Evolutionary conservation across 2,797 vertebrate species (phyloP), one percentile per base, ranked within the genome.

Genomic region (Holocentrus rufus): DNA sequence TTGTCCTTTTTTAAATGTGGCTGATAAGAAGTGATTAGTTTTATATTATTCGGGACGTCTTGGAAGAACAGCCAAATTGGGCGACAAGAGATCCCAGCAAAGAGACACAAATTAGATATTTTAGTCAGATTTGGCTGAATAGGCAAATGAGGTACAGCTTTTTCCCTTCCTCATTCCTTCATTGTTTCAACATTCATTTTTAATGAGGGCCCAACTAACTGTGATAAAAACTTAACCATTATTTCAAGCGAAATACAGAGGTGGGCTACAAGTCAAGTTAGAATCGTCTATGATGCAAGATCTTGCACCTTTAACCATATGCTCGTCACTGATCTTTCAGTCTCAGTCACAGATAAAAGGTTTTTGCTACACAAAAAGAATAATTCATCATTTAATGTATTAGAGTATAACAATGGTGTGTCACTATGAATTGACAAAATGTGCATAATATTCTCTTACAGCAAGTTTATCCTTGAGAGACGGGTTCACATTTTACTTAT

Each of bases 401-500:
- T 5, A 39, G 18, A 14, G 5, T 22, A 9, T 25, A 60, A 62
- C 20, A 49, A 63, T 47, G 18, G 55, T 50, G 54, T 64, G 47
- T 30, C 2, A 20, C 46, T 31, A 47, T 76, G 58, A 30, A 50
- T 7, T 20, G 9, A 22, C 18, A n/a, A 76, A 67, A 81, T 17
- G 18, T 65, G 63, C 34, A 63, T 64, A 42, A 50, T 71, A 76
- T 70, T 30, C 2, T 64, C 13, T 54, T 20, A 42, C 2, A 8
- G 2, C 14, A 57, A 50, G 27, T 74, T 52, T 60, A 69, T 65
- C 30, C 50, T 42, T 20, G 31, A 80, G 22, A 64, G 5, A 13
- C 56, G 17, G 49, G 44, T 61, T 76, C 14, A 53, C 64, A 42
- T 61, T 83, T 84, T 22, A 80, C 52, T 87, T 20, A 73, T 72